Evolutionary conservation across 2,113 vertebrate genomes (phyloP).

Genomic region (Urocynchramus pylzowi): DNA sequence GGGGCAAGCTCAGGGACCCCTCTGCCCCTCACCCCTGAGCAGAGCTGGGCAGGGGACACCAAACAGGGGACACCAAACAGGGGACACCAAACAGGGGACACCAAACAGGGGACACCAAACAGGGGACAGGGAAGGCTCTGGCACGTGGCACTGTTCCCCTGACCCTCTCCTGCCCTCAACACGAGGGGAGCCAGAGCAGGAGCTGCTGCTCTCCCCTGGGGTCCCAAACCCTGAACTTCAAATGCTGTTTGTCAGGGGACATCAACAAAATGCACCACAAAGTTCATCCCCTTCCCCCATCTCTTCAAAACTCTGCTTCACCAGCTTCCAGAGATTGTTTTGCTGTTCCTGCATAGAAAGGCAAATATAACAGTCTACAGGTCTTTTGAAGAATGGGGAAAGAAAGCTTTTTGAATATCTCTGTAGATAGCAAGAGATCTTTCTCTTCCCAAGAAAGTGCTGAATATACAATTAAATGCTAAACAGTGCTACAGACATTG

Average conservation of each 20-base stretch:
- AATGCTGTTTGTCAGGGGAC: rapidly evolving
- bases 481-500: background rate
- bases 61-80: rapidly evolving
- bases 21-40: background rate
- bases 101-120: background rate
- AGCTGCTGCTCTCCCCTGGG: background rate
- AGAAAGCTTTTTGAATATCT: background rate
- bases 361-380: background rate
- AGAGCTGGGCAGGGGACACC: background rate
- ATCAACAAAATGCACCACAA: background rate
- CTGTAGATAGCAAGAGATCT: background rate
- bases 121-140: background rate
- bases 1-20: background rate
- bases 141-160: background rate
- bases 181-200: rapidly evolving
- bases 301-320: background rate
- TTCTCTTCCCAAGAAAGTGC: background rate
- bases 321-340: background rate
- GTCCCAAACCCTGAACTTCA: background rate
- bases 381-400: background rate
- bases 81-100: background rate
- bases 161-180: background rate
- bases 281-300: background rate
- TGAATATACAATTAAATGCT: conserved; percentile 14
- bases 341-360: background rate